Evolutionary conservation across 1,140 invertebrate genomes (phyloP), one percentile per base, ranked within the genome.

Genomic region (Saccostrea cuccullata): DNA sequence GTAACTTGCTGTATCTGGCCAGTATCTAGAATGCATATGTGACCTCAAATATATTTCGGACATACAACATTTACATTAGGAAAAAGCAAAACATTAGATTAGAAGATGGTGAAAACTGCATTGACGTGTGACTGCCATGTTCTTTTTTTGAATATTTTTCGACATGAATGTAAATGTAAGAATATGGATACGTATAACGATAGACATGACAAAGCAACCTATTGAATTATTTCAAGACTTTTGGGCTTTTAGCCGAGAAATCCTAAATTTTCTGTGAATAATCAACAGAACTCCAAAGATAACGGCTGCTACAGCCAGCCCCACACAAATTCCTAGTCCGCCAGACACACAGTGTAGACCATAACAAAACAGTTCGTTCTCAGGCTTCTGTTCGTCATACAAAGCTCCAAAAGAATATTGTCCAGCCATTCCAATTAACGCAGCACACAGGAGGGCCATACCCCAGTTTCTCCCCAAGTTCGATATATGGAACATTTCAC

Each of bases 401-500:
- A 92, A 17, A 36, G 82, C 85, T 3, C 89, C 91, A 87, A 90
- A 92, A 13, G 85, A 36, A 77, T 89, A 85, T 67, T 91, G 91
- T 23, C 86, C 58, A 6, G 55, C 91, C 13, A 89, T 56, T 20
- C 90, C 91, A 0, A 89, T 23, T 5, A 91, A 5, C 9, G 91
- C 87, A 0, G 87, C 84, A 17, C 86, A 20, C 20, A 92, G 56
- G 12, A 92, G 60, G 8, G 89, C 87, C 17, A 90, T 90, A 20
- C 91, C 91, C 91, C 91, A 92, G 84, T 92, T 92, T 40, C 90
- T 82, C 17, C 91, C 91, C 11, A 92, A 84, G 56, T 91, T 86
- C 67, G 88, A 40, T 17, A 92, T 82, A 30, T 87, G 86, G 67
- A 92, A 91, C 67, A 85, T 85, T 87, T 92, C 91, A 60, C 91